These are phyloP conservation scores for Emydocephalus ijimae DNA, from an alignment of 2,113 vertebrate genomes.

Conservation along the genomic window DNA sequence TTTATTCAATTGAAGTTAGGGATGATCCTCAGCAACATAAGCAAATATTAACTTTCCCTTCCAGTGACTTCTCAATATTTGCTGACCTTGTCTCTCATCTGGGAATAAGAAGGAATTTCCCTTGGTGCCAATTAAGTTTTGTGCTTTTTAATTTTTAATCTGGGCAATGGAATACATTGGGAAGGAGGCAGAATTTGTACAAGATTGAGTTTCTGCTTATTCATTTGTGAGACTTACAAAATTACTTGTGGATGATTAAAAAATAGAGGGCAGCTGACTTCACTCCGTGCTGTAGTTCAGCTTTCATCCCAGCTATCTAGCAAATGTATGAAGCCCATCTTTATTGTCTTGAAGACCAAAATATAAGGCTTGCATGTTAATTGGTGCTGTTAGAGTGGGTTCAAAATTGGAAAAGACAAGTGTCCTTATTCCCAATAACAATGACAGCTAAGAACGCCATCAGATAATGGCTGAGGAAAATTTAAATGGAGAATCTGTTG, in stretches of 20 bases:
- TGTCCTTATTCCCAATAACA: neutral
- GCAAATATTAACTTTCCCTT: neutral
- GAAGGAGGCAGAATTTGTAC: neutral
- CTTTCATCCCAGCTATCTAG: neutral
- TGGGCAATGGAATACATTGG: neutral
- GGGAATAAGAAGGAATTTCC: neutral
- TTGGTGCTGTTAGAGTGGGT: neutral
- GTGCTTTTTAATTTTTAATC: neutral
- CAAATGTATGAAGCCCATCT: neutral
- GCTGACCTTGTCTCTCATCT: neutral
- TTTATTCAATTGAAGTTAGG: neutral
- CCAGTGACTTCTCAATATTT: neutral
- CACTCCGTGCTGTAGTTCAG: neutral
- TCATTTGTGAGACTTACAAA: neutral
- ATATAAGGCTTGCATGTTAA: constrained; percentile 5
- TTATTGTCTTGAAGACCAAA: neutral
- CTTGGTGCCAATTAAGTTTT: neutral
- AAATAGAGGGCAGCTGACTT: neutral
- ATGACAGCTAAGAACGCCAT: neutral
- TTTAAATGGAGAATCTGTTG: neutral
- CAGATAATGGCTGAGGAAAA: neutral
- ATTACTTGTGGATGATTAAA: neutral
- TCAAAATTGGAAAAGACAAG: constrained; percentile 3
- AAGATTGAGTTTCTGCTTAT: neutral
- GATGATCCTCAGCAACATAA: neutral